These are phyloP conservation scores for Drosophila grimshawi DNA, from an alignment of 1,140 invertebrate genomes.

Conservation along the genomic window DNA sequence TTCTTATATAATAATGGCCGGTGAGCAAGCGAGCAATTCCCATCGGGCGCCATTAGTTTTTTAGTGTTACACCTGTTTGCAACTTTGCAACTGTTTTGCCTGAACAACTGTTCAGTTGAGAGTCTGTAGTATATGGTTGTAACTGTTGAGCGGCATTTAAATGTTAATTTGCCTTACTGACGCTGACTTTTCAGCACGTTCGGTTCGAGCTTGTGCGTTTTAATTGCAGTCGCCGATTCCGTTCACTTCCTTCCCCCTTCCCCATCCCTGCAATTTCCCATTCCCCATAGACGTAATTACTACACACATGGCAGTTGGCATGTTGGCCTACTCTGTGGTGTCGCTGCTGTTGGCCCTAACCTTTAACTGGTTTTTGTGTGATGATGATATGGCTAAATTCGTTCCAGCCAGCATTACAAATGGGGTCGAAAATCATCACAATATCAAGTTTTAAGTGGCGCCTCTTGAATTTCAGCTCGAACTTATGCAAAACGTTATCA, in stretches of 20 bases:
- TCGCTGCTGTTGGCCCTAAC: conserved; percentile 38
- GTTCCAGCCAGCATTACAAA: conserved; percentile 15
- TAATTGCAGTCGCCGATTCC: conserved; percentile 62
- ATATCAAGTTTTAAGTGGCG: conserved; percentile 36
- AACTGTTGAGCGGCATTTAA: conserved; percentile 71
- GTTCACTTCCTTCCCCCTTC: conserved; percentile 8
- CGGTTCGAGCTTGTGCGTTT: conserved; percentile 45
- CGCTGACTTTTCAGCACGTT: conserved; percentile 58
- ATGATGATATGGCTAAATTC: conserved; percentile 45
- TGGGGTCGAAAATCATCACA: conserved; percentile 33
- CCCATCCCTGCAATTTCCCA: no score
- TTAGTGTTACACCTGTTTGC: conserved; percentile 30
- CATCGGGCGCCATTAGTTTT: conserved; percentile 38
- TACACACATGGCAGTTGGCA: not conserved
- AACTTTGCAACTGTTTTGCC: conserved; percentile 16
- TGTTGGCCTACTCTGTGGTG: conserved; percentile 41
- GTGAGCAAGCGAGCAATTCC: conserved; percentile 18
- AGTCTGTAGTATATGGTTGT: not conserved
- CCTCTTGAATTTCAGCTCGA: conserved; percentile 18
- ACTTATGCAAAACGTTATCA: conserved; percentile 55
- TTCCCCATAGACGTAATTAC: conserved; percentile 29
- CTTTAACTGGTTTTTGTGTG: conserved; percentile 45
- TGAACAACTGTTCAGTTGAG: no score
- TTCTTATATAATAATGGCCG: conserved; percentile 59
- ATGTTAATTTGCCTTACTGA: conserved; percentile 66